phyloP scores from a whole-genome alignment of 2,888 invertebrate genomes.

The Xylota segnis region DNA sequence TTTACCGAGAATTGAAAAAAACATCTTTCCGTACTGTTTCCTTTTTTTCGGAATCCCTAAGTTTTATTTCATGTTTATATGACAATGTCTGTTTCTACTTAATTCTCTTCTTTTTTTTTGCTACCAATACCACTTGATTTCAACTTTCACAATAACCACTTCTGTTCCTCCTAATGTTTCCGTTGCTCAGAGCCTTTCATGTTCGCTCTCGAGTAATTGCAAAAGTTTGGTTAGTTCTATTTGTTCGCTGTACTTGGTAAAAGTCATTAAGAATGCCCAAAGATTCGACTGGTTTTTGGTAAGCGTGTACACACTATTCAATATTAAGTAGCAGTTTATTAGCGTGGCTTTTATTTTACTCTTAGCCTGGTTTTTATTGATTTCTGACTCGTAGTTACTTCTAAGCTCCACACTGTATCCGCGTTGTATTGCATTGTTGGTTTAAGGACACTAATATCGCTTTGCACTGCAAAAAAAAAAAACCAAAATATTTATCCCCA shows the following conservation, averaged over 20 bases:
- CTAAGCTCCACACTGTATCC: too few relatives aligned
- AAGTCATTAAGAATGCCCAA: background rate
- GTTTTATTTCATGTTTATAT: background rate
- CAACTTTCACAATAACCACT: background rate
- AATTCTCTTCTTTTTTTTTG: background rate
- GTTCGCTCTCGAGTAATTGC: background rate
- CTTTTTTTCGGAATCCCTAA: background rate
- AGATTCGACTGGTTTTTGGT: background rate
- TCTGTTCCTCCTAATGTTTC: background rate
- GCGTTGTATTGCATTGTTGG: too few relatives aligned
- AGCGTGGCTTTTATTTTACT: background rate
- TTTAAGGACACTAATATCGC: too few relatives aligned
- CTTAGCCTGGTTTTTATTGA: too few relatives aligned
- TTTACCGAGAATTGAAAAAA: background rate
- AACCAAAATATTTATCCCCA: too few relatives aligned
- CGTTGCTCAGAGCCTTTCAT: background rate
- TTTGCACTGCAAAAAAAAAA: too few relatives aligned
- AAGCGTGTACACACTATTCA: background rate
- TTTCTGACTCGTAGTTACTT: too few relatives aligned
- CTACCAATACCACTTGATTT: background rate
- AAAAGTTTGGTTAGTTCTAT: slow-evolving; percentile 2
- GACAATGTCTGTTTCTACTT: background rate
- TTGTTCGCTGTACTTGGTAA: background rate
- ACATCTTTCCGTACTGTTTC: background rate
- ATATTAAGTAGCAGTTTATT: background rate